These are phyloP conservation scores for Idaea dimidiata DNA, from an alignment of 2,888 invertebrate species.

Conservation along the genomic window DNA sequence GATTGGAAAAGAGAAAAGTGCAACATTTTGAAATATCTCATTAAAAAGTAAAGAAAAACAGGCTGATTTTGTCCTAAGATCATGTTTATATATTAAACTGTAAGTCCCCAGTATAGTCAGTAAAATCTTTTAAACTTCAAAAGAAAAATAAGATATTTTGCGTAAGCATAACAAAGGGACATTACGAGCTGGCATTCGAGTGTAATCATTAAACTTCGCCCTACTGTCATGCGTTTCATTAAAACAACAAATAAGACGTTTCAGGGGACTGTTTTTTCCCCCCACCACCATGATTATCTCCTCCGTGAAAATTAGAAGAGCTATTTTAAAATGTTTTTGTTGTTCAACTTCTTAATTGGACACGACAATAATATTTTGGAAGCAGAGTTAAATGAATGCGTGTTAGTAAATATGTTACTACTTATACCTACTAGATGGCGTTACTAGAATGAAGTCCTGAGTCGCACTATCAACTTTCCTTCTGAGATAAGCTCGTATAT, in stretches of 20 bases:
- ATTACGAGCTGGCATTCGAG: neutral
- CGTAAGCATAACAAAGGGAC: neutral
- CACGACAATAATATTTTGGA: neutral
- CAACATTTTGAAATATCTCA: too few relatives aligned
- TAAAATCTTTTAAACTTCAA: neutral
- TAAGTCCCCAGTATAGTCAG: neutral
- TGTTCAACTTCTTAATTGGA: neutral
- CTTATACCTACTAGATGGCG: too few relatives aligned
- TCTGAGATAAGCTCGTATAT: too few relatives aligned
- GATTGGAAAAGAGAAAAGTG: too few relatives aligned
- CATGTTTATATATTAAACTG: too few relatives aligned
- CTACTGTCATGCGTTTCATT: constrained; percentile 50
- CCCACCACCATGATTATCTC: neutral
- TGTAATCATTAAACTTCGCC: constrained; percentile 12
- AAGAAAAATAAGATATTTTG: neutral
- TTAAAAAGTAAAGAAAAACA: too few relatives aligned
- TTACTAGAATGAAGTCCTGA: too few relatives aligned
- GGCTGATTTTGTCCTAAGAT: too few relatives aligned
- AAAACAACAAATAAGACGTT: constrained; percentile 59
- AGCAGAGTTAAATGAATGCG: too few relatives aligned
- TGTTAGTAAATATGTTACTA: too few relatives aligned
- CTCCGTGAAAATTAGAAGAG: neutral
- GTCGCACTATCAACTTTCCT: too few relatives aligned
- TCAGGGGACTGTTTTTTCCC: constrained; percentile 39
- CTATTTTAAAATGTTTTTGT: neutral